A percentile compares a stretch with the other conserved stretches of the same genome.
Conservation (phyloP, 2,888 invertebrate species). For the Pheosia tremula region DNA sequence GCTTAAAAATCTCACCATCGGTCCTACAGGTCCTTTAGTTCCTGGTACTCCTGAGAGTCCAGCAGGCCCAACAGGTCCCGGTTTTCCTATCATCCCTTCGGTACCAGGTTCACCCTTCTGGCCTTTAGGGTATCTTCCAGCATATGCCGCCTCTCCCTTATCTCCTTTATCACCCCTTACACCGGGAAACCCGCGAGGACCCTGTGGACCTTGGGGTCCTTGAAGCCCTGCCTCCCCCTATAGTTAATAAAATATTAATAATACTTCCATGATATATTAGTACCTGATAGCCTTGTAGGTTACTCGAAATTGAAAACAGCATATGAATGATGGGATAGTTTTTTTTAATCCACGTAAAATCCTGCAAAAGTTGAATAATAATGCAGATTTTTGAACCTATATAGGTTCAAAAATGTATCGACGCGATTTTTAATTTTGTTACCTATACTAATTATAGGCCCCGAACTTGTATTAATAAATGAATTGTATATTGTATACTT, state of each 20-base stretch:
- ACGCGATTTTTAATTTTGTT: too few relatives aligned
- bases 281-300: too few relatives aligned
- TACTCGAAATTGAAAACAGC: too few relatives aligned
- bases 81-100: conserved; percentile 88
- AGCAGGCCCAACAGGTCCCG: conserved; percentile 86
- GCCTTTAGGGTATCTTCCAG: conserved; percentile 89
- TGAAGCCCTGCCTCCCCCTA: conserved; percentile 90
- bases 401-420: too few relatives aligned
- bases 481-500: too few relatives aligned
- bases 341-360: too few relatives aligned
- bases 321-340: too few relatives aligned
- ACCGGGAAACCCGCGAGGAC: conserved; percentile 91
- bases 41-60: conserved; percentile 86
- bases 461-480: too few relatives aligned
- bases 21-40: conserved; percentile 85
- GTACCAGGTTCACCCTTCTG: conserved; percentile 94
- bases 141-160: conserved; percentile 92
- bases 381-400: too few relatives aligned
- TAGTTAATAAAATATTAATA: conserved; percentile 1
- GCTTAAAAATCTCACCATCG: conserved; percentile 68
- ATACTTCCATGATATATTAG: too few relatives aligned
- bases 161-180: conserved; percentile 87
- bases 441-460: too few relatives aligned
- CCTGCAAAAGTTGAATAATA: too few relatives aligned
- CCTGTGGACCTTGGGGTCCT: conserved; percentile 89